Evolutionary conservation across 2,113 vertebrate species (phyloP).

Genomic region (Cryptotis parvus): DNA sequence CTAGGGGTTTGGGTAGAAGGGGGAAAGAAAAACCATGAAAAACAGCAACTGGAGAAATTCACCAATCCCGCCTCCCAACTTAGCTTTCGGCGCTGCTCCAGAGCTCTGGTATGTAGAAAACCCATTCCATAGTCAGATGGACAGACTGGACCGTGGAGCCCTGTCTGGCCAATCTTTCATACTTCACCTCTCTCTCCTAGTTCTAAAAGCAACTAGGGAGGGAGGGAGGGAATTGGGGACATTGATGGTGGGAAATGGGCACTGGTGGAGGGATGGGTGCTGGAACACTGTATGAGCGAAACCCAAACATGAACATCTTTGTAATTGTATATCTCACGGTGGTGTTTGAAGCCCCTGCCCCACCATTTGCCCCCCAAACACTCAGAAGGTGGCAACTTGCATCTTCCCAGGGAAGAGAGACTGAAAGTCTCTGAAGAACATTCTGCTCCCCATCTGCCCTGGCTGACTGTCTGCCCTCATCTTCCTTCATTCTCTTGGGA

Average conservation of each 20-base stretch:
- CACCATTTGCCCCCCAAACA: background rate
- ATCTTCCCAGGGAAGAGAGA: background rate
- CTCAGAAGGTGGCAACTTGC: background rate
- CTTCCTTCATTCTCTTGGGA: no score
- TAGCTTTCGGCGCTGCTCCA: background rate
- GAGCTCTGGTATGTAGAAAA: background rate
- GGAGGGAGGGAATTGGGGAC: no score
- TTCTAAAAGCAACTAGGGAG: no score
- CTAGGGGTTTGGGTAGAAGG: conserved; percentile 54
- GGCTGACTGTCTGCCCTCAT: background rate
- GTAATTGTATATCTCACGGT: no score
- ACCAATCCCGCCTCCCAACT: background rate
- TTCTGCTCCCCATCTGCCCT: background rate
- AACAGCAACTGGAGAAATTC: background rate
- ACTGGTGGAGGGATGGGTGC: no score
- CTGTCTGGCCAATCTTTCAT: background rate
- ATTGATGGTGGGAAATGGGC: no score
- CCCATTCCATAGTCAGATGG: background rate
- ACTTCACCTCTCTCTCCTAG: background rate
- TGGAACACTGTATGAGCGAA: no score
- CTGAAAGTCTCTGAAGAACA: background rate
- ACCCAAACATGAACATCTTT: no score
- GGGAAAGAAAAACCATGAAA: background rate
- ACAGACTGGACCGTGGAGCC: no score
- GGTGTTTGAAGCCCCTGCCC: no score